Percentiles rank a stretch among this genome's conserved stretches.
Conservation (phyloP, 2,888 invertebrate species). For the Coleophora flavipennella region DNA sequence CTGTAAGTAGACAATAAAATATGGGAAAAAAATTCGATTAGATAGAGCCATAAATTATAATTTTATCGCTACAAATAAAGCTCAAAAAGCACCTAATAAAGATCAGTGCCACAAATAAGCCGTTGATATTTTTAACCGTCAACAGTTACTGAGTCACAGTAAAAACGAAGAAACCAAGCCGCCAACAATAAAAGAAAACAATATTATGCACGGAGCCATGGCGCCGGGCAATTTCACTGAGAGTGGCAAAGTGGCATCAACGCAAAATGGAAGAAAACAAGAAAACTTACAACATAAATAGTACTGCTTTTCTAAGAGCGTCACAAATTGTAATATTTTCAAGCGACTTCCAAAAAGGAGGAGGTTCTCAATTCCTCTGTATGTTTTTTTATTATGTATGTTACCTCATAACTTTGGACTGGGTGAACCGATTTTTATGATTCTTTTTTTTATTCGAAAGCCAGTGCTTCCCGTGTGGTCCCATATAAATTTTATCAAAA, state of each 20-base stretch:
- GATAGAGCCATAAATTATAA: too few species aligned
- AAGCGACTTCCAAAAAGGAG: too few species aligned
- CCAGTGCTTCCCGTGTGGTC: too few species aligned
- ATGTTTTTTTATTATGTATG: too few species aligned
- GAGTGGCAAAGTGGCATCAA: constrained; percentile 37
- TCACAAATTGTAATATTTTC: constrained; percentile 66
- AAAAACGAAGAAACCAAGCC: constrained; percentile 45
- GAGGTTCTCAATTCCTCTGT: too few species aligned
- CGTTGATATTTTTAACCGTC: constrained; percentile 36
- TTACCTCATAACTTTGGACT: too few species aligned
- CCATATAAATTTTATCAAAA: too few species aligned
- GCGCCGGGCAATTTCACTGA: constrained; percentile 64
- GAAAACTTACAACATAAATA: constrained; percentile 34
- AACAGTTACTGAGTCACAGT: constrained; percentile 52
- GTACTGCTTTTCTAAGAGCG: constrained; percentile 34
- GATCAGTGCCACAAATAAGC: neutral
- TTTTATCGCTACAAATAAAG: neutral
- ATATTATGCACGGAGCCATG: constrained; percentile 19
- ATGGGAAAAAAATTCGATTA: too few species aligned
- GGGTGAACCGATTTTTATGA: too few species aligned
- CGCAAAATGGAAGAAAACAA: constrained; percentile 55
- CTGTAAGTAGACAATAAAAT: too few species aligned
- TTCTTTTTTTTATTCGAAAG: too few species aligned
- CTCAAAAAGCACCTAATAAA: neutral
- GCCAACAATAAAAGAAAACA: constrained; percentile 48